phyloP scores from a whole-genome alignment of 2,888 invertebrate species.

The Lydus trimaculatus region DNA sequence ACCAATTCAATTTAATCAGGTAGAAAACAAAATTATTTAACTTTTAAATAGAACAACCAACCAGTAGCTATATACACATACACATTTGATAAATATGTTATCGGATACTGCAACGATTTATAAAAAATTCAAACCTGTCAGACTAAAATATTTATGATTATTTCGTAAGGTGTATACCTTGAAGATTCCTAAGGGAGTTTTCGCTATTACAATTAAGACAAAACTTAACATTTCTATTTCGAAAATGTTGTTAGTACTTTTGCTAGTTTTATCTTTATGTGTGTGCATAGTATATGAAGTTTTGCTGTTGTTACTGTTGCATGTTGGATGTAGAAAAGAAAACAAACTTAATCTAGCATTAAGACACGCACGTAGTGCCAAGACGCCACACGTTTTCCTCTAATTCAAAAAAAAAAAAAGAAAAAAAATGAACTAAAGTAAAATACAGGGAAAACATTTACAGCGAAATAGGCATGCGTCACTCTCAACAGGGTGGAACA shows the following conservation, averaged over 20 bases:
- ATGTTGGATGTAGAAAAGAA: constrained; percentile 1
- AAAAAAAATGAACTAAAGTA: background rate
- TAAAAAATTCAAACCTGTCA: constrained; percentile 11
- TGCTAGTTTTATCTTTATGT: background rate
- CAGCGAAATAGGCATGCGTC: constrained; percentile 42
- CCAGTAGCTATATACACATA: background rate
- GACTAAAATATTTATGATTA: constrained; percentile 12
- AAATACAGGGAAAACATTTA: constrained; percentile 5
- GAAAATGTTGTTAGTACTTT: background rate
- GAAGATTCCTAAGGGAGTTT: constrained; percentile 11
- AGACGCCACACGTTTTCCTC: constrained; percentile 4
- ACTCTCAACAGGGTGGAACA: constrained; percentile 42
- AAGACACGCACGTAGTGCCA: constrained; percentile 4
- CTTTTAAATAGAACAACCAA: no score
- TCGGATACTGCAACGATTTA: constrained; percentile 8
- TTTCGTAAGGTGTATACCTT: background rate
- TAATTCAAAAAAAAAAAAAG: background rate
- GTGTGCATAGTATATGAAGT: background rate
- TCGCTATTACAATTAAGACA: constrained; percentile 7
- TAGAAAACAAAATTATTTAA: no score
- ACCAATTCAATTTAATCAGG: no score
- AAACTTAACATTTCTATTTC: background rate
- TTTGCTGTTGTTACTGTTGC: background rate
- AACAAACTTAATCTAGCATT: constrained; percentile 2
- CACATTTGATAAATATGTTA: background rate